phyloP scores from a whole-genome alignment of 2,113 vertebrate species.

The Ictalurus punctatus region DNA sequence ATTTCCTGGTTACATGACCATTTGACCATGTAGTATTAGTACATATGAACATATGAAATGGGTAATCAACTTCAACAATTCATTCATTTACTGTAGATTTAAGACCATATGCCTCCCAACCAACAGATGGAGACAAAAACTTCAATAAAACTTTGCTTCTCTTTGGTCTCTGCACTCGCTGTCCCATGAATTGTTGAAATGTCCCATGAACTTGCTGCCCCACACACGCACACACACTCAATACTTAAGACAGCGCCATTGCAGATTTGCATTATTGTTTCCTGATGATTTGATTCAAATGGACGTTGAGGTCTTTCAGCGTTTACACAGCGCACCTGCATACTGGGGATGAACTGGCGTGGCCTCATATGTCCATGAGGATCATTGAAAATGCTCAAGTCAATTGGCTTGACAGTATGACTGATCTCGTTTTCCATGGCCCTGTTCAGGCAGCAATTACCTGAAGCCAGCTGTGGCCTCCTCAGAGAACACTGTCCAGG shows the following conservation, averaged over 20 bases:
- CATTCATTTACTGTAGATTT: neutral
- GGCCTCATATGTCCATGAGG: slow-evolving; percentile 56
- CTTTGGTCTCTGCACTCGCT: slow-evolving; percentile 23
- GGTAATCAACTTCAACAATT: neutral
- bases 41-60: neutral
- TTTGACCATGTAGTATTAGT: too few relatives aligned
- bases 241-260: slow-evolving; percentile 12
- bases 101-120: neutral
- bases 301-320: slow-evolving; percentile 64
- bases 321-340: slow-evolving; percentile 56
- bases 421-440: slow-evolving; percentile 49
- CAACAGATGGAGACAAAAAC: slow-evolving; percentile 70
- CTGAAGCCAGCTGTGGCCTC: slow-evolving; percentile 68
- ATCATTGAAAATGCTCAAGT: slow-evolving; percentile 54
- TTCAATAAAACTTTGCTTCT: slow-evolving; percentile 31
- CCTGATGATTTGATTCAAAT: slow-evolving; percentile 63
- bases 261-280: slow-evolving; percentile 46
- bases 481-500: slow-evolving; percentile 57
- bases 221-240: slow-evolving; percentile 16
- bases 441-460: slow-evolving; percentile 64
- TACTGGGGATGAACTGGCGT: slow-evolving; percentile 50
- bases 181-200: slow-evolving; percentile 15
- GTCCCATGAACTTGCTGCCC: slow-evolving; percentile 29
- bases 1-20: too few relatives aligned
- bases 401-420: slow-evolving; percentile 40